Evolutionary conservation across 2,888 invertebrate genomes (phyloP), one percentile per base, ranked within the genome.

Genomic region (Drosophila buzzatii): DNA sequence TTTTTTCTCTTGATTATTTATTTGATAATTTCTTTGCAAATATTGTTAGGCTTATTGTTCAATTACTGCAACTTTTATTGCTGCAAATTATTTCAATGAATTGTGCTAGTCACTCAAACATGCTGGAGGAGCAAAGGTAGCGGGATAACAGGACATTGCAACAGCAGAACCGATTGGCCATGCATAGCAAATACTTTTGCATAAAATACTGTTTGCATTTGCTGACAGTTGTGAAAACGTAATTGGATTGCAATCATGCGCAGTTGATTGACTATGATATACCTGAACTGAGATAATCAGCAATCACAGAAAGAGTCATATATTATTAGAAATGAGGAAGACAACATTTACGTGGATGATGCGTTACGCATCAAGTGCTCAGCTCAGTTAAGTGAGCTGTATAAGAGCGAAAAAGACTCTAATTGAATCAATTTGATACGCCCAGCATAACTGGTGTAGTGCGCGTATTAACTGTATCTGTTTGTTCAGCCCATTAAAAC

Each of bases 1-100:
- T 9, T 7, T 51, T 18, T 18, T 18, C 35, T 33, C 3, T 18
- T 27, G 41, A 9, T 27, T 27, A 39, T 41, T 27, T 16, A 52
- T 70, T 56, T 49, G 42, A 56, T 63, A 64, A 77, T 63, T 76
- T 77, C 67, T 57, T 72, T 72, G 55, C 49, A 49, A 63, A 77
- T 72, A 67, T 68, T 33, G 53, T 75, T 67, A 23, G 44, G 14
- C 57, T 53, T 60, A 62, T 67, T 78, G 68, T 77, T 45, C 63
- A 73, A 78, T 78, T 61, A 73, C 37, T 33, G 60, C 51, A 63
- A 61, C 44, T 78, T 78, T 73, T 67, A 68, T 78, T 67, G 59
- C 68, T 45, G 64, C 49, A 76, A 78, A 78, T 78, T 77, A 73
- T 76, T 72, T 64, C 49, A 68, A 76, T 76, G 64, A 64, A 77